phyloP scores from a whole-genome alignment of 2,797 vertebrate species.

The Phrynocephalus forsythii region DNA sequence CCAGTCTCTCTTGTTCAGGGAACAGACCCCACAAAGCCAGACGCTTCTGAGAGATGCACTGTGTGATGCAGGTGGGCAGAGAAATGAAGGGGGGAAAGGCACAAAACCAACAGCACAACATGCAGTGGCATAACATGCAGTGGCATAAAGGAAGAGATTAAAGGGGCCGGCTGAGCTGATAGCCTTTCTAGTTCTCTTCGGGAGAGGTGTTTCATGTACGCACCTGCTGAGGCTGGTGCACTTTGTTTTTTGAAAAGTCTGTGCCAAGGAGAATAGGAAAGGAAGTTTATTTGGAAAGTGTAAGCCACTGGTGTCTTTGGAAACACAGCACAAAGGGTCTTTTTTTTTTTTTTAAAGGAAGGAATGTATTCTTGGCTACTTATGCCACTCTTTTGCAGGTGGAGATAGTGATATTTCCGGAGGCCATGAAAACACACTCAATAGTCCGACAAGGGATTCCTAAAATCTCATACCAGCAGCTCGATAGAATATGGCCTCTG shows the following conservation, averaged over 20 bases:
- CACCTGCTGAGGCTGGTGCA: constrained; percentile 59
- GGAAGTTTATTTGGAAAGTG: constrained; percentile 42
- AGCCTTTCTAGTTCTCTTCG: constrained; percentile 52
- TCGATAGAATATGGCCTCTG: not conserved
- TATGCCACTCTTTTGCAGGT: not conserved
- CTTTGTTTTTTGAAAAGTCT: constrained; percentile 21
- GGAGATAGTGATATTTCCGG: not conserved
- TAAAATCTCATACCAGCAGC: not conserved
- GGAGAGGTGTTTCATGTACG: constrained; percentile 56
- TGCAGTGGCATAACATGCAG: not conserved
- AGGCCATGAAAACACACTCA: not conserved
- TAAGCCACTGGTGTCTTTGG: constrained; percentile 27
- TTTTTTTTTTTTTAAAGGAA: not conserved
- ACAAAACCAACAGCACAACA: constrained; percentile 10
- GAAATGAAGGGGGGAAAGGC: not conserved
- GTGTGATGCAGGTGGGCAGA: constrained; percentile 15
- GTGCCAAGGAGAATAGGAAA: constrained; percentile 35
- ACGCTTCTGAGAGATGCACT: constrained; percentile 35
- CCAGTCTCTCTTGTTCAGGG: constrained; percentile 1
- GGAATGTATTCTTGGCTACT: constrained; percentile 19
- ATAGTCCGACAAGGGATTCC: not conserved
- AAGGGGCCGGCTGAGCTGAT: constrained; percentile 50
- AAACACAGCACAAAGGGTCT: not conserved
- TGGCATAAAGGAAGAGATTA: constrained; percentile 47
- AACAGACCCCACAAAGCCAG: constrained; percentile 5